Evolutionary conservation across 2,888 invertebrate species (phyloP).

Genomic region (Tanypteryx hageni): DNA sequence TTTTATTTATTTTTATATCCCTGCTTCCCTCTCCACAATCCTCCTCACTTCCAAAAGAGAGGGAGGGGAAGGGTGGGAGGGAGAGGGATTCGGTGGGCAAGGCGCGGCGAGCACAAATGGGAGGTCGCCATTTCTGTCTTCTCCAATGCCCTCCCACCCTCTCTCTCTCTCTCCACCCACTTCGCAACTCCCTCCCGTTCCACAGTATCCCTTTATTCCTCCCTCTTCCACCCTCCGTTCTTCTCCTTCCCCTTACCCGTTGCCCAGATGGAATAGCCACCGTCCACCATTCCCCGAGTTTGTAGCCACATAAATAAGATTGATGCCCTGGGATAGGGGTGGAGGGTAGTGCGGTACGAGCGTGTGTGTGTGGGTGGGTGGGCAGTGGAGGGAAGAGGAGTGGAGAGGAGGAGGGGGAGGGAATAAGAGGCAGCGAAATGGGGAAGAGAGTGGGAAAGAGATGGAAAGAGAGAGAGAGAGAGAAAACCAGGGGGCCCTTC

Average conservation of each 20-base stretch:
- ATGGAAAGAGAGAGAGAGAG: background rate
- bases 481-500: background rate
- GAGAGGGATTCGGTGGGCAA: background rate
- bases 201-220: slow-evolving; percentile 72
- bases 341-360: slow-evolving; percentile 1
- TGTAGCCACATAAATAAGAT: slow-evolving; percentile 76
- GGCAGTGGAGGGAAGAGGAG: background rate
- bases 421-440: background rate
- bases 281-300: slow-evolving; percentile 71
- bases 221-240: slow-evolving; percentile 67
- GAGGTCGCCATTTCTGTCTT: slow-evolving; percentile 64
- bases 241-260: slow-evolving; percentile 28
- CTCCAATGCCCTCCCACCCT: slow-evolving; percentile 57
- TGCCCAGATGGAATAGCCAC: slow-evolving; percentile 65
- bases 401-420: background rate
- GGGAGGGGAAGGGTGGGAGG: background rate
- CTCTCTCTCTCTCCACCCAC: background rate
- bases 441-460: background rate
- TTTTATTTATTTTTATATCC: slow-evolving; percentile 62
- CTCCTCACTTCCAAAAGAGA: background rate
- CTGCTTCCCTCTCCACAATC: background rate
- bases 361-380: background rate
- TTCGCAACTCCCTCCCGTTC: slow-evolving; percentile 37
- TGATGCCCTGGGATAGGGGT: slow-evolving; percentile 72
- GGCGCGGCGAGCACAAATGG: slow-evolving; percentile 47